Conservation (phyloP, 2,888 invertebrate genomes). For the Brachyptera risi region DNA sequence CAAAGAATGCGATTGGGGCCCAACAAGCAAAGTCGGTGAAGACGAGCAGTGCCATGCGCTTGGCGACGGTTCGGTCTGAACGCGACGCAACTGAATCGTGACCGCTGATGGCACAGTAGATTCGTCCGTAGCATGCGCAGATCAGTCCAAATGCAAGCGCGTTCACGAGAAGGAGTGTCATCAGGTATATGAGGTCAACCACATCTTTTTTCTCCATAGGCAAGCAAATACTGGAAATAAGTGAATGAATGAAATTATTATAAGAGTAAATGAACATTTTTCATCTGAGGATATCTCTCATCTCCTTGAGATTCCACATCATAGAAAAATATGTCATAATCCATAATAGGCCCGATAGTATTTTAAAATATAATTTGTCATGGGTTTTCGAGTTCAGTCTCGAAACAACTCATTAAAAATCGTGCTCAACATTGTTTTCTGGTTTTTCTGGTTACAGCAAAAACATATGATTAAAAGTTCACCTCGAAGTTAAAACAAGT, state of each 20-base stretch:
- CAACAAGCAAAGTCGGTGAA: slow-evolving; percentile 60
- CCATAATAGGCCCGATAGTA: too few species aligned
- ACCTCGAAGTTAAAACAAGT: too few species aligned
- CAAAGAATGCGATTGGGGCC: slow-evolving; percentile 64
- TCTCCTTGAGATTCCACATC: too few species aligned
- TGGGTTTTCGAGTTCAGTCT: too few species aligned
- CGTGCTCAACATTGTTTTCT: too few species aligned
- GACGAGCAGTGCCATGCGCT: slow-evolving; percentile 62
- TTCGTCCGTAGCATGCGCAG: slow-evolving; percentile 57
- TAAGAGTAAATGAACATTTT: too few species aligned
- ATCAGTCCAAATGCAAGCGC: slow-evolving; percentile 60
- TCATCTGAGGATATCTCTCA: too few species aligned
- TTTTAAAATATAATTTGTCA: too few species aligned
- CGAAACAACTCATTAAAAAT: too few species aligned
- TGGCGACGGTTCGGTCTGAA: slow-evolving; percentile 54
- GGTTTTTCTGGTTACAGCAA: too few species aligned
- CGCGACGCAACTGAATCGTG: slow-evolving; percentile 40
- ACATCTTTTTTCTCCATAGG: slow-evolving; percentile 56
- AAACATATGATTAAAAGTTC: too few species aligned
- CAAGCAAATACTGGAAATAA: slow-evolving; percentile 63
- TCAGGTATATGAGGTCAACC: slow-evolving; percentile 53
- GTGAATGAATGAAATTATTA: background rate
- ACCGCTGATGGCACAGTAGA: slow-evolving; percentile 54
- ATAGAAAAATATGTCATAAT: too few species aligned
- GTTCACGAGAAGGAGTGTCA: slow-evolving; percentile 55